These are phyloP conservation scores for Pelecanoides urinatrix DNA, from an alignment of 2,113 vertebrate genomes.

Conservation along the genomic window DNA sequence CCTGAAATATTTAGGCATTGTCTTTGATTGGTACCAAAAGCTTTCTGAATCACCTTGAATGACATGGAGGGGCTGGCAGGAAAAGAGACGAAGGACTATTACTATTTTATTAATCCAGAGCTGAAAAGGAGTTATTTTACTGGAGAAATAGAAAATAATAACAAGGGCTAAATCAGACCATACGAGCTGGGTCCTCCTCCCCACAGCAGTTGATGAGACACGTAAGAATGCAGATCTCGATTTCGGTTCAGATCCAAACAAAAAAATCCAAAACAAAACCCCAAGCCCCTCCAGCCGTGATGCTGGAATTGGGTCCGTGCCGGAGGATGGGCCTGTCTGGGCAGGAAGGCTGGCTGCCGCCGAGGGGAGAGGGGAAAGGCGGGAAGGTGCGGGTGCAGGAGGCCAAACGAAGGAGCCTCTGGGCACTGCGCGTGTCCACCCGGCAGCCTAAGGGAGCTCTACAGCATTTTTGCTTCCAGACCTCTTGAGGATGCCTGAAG, in stretches of 20 bases:
- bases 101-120: neutral
- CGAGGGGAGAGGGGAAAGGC: neutral
- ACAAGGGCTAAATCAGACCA: neutral
- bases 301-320: neutral
- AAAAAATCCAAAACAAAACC: neutral
- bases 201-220: neutral
- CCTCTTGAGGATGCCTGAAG: neutral
- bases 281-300: neutral
- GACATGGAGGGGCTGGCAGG: neutral
- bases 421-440: neutral
- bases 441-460: neutral
- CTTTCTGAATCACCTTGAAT: neutral
- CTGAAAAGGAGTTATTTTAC: neutral
- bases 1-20: neutral
- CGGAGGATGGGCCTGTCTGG: neutral
- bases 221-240: neutral
- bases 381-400: neutral
- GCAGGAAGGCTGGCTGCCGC: neutral
- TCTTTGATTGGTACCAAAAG: neutral
- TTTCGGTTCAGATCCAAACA: neutral
- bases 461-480: neutral
- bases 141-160: neutral
- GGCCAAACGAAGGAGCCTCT: neutral
- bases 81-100: neutral
- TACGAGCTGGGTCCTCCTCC: neutral